These are phyloP conservation scores for Popillia japonica DNA, from an alignment of 1,140 invertebrate genomes.

Conservation along the genomic window DNA sequence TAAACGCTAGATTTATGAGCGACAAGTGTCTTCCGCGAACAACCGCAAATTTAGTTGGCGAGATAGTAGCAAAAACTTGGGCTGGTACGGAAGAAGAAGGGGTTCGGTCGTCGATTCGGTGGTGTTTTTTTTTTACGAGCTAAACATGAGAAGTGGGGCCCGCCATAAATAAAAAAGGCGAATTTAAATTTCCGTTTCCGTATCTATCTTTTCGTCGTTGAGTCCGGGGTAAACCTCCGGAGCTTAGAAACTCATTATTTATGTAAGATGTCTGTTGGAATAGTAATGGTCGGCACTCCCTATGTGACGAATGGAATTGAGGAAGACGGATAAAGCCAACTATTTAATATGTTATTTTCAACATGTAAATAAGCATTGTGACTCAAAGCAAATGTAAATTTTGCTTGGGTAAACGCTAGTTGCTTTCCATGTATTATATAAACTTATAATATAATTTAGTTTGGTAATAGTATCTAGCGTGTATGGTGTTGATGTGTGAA, in stretches of 20 bases:
- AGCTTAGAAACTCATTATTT: slow-evolving; percentile 15
- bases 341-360: slow-evolving; percentile 5
- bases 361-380: slow-evolving; percentile 5
- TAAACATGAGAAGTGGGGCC: slow-evolving; percentile 5
- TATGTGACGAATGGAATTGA: background rate
- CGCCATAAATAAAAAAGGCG: slow-evolving; percentile 7
- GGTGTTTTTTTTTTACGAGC: background rate
- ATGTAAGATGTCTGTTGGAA: slow-evolving; percentile 9
- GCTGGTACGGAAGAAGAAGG: background rate
- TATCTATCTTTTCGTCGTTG: background rate
- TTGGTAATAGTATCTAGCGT: too few species aligned
- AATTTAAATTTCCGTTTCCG: slow-evolving; percentile 15
- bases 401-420: too few species aligned
- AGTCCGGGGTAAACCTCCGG: background rate
- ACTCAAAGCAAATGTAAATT: background rate
- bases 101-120: background rate
- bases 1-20: slow-evolving; percentile 8
- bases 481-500: too few species aligned
- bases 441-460: too few species aligned
- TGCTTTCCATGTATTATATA: too few species aligned
- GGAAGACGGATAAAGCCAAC: background rate
- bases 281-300: slow-evolving; percentile 2
- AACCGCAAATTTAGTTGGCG: background rate
- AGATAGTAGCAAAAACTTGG: slow-evolving; percentile 9
- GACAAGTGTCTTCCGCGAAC: slow-evolving; percentile 3